Evolutionary conservation across 2,113 vertebrate species (phyloP).

Genomic region (Callipepla californica): DNA sequence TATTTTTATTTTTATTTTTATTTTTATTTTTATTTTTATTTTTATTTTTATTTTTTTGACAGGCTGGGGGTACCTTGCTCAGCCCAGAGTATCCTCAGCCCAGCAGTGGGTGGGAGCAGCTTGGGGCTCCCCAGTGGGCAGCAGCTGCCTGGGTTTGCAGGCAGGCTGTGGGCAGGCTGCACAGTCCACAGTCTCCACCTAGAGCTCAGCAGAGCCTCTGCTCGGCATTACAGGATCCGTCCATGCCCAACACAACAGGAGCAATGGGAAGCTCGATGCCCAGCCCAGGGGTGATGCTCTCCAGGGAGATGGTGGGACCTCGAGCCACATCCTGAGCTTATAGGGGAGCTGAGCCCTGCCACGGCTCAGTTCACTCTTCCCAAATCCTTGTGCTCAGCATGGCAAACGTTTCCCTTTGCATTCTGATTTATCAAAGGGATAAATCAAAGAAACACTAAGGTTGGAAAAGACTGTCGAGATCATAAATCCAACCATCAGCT

Average conservation of each 20-base stretch:
- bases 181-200: slow-evolving; percentile 66
- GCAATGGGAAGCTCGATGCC: neutral
- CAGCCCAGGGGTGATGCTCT: neutral
- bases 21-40: no score
- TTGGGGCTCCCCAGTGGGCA: neutral
- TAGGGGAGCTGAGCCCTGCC: accelerated
- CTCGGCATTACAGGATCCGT: accelerated
- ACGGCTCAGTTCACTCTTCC: neutral
- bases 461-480: neutral
- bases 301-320: neutral
- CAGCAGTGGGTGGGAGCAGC: neutral
- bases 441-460: neutral
- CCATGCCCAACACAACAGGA: neutral
- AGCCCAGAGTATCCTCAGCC: neutral
- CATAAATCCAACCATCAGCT: neutral
- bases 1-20: no score
- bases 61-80: no score
- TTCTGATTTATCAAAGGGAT: neutral
- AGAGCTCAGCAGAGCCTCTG: slow-evolving; percentile 39
- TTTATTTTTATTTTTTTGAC: neutral
- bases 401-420: neutral
- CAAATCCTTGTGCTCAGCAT: neutral
- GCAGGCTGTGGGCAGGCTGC: neutral
- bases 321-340: neutral
- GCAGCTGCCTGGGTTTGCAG: neutral